A percentile compares a stretch with the other conserved stretches of the same genome.
Conservation (phyloP, 2,797 vertebrate genomes). For the Anguilla obscura region DNA sequence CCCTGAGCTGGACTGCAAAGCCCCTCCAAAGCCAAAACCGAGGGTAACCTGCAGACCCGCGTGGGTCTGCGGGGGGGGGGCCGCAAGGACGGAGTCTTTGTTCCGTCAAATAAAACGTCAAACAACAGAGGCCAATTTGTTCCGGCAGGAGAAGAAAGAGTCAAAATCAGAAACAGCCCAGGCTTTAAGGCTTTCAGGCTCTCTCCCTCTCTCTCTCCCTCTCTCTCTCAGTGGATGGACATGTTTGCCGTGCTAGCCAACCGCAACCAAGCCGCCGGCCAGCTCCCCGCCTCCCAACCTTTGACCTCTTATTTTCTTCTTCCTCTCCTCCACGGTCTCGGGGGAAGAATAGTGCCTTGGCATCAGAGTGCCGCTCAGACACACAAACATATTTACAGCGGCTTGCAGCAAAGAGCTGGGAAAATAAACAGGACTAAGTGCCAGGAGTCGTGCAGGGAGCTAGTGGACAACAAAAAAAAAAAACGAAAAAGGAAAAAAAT, state of each 20-base stretch:
- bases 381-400: neutral
- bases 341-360: neutral
- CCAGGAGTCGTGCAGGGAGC: neutral
- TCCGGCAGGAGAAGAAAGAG: neutral
- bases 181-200: neutral
- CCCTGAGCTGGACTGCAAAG: neutral
- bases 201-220: neutral
- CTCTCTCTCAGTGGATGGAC: neutral
- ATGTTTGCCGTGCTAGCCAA: neutral
- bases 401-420: neutral
- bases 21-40: neutral
- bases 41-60: accelerated
- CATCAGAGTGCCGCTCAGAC: neutral
- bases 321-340: neutral
- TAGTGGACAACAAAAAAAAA: neutral
- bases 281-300: neutral
- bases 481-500: neutral
- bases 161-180: neutral
- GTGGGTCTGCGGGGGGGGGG: neutral
- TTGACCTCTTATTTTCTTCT: neutral
- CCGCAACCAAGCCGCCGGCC: neutral
- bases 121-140: slow-evolving; percentile 21
- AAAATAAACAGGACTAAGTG: neutral
- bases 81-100: neutral
- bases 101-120: slow-evolving; percentile 7